phyloP scores from a whole-genome alignment of 2,888 invertebrate genomes.

The Cartodere bifasciata region DNA sequence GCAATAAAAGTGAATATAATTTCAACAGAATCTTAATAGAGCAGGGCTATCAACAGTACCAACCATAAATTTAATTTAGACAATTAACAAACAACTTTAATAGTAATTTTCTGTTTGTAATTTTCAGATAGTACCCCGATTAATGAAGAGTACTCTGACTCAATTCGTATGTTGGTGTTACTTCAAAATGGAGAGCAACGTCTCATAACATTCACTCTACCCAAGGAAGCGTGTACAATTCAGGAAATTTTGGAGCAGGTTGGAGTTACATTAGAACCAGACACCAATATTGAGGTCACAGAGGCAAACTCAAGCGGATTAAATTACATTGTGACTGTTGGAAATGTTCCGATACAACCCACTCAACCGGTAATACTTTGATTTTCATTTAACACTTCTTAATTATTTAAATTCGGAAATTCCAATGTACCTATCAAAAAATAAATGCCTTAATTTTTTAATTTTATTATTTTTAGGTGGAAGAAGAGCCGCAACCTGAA shows the following conservation, averaged over 20 bases:
- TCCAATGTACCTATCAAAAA: no score
- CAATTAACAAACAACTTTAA: no score
- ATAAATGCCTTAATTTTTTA: constrained; percentile 1
- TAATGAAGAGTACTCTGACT: constrained; percentile 44
- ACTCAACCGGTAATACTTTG: no score
- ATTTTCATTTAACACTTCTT: no score
- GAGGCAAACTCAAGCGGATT: constrained; percentile 62
- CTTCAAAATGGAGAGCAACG: constrained; percentile 67
- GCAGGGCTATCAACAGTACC: no score
- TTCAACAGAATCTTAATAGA: no score
- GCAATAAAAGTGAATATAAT: no score
- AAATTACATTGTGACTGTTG: constrained; percentile 68
- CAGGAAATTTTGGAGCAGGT: constrained; percentile 72
- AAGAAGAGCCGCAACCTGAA: constrained; percentile 4
- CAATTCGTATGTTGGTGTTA: constrained; percentile 69
- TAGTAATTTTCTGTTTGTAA: constrained; percentile 12
- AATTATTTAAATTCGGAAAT: no score
- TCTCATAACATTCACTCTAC: constrained; percentile 68
- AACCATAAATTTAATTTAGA: no score
- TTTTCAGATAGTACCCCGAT: constrained; percentile 36
- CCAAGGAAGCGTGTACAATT: constrained; percentile 70
- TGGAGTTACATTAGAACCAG: constrained; percentile 54
- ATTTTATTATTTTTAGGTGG: constrained; percentile 2
- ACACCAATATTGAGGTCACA: constrained; percentile 61
- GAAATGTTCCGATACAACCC: constrained; percentile 31